Evolutionary conservation across 2,113 vertebrate genomes (phyloP), one percentile per base, ranked within the genome.

Genomic region (Plecotus auritus): DNA sequence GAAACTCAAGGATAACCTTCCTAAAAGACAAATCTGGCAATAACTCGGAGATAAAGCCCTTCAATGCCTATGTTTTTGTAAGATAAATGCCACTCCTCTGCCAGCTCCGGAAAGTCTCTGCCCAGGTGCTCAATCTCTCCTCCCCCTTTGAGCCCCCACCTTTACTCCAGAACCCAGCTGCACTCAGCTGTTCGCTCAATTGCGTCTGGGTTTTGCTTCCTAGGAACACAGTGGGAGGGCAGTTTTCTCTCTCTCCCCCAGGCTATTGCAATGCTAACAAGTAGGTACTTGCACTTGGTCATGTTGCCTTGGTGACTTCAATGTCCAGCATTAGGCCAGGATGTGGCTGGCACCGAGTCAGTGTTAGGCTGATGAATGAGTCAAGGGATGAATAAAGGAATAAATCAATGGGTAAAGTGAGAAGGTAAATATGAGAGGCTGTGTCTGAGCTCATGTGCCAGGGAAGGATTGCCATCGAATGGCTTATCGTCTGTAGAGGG

Each of bases 251-350:
- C 9, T 12, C 12, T 22, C 18, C 42, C 12, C 47, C 5, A 5
- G 26, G 0, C n/a, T 5, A 0, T 7, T 66, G 16, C 0, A 0
- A 7, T 14, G 28, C 51, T 61, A 51, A 17, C 14, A 42, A 32
- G 85, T 7, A 32, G 61, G 51, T 7, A 2, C 51, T 28, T 40
- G 70, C 22, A 26, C 13, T 73, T 26, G 37, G 26, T 45, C 72
- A 16, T 16, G 8, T 30, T 9, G 28, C 35, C 72, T 42, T 16
- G 42, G 37, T 67, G 23, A 66, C 47, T 59, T 40, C 11, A n/a
- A n/a, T 9, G 49, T 20, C 81, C 47, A 18, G 32, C 12, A 0
- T 77, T 8, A 69, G 59, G 61, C 28, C 66, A 5, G 70, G 3
- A 4, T 1, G 0, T 17, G n/a, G 17, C 26, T 56, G 67, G 56